Percentiles rank a stretch among this genome's conserved stretches.
These are phyloP conservation scores for Fabriciana adippe DNA, from an alignment of 2,888 invertebrate genomes.

Conservation along the genomic window DNA sequence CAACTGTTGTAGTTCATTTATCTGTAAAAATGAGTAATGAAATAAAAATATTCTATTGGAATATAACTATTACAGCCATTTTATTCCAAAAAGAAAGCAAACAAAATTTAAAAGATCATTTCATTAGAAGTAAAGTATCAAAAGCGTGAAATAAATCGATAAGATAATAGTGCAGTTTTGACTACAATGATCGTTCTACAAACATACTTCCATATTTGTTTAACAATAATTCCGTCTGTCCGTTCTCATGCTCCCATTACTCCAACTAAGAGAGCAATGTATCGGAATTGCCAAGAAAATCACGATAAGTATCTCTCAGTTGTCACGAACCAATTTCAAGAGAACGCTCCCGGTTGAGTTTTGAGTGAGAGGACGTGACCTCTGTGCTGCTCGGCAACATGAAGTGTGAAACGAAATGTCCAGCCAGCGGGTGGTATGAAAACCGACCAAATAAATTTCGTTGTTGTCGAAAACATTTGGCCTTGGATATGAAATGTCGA, in stretches of 20 bases:
- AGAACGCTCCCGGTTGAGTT: slow-evolving; percentile 74
- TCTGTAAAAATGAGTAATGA: too few species aligned
- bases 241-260: slow-evolving; percentile 80
- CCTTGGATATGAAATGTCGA: slow-evolving; percentile 75
- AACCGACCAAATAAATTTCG: slow-evolving; percentile 58
- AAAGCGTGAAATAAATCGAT: slow-evolving; percentile 22
- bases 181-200: slow-evolving; percentile 48
- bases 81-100: neutral
- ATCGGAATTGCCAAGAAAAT: slow-evolving; percentile 79
- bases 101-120: slow-evolving; percentile 8
- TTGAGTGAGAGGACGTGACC: slow-evolving; percentile 81
- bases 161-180: slow-evolving; percentile 23
- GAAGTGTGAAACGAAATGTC: slow-evolving; percentile 78
- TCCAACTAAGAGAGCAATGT: slow-evolving; percentile 66
- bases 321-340: slow-evolving; percentile 80
- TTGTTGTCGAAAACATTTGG: slow-evolving; percentile 56
- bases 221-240: slow-evolving; percentile 71
- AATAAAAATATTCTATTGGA: neutral
- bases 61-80: neutral
- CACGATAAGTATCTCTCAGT: slow-evolving; percentile 79
- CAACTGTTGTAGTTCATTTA: too few species aligned
- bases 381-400: slow-evolving; percentile 63
- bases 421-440: slow-evolving; percentile 72
- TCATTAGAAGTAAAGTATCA: slow-evolving; percentile 15
- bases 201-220: slow-evolving; percentile 72